phyloP scores from a whole-genome alignment of 2,797 vertebrate genomes.

The Danio choprae region DNA sequence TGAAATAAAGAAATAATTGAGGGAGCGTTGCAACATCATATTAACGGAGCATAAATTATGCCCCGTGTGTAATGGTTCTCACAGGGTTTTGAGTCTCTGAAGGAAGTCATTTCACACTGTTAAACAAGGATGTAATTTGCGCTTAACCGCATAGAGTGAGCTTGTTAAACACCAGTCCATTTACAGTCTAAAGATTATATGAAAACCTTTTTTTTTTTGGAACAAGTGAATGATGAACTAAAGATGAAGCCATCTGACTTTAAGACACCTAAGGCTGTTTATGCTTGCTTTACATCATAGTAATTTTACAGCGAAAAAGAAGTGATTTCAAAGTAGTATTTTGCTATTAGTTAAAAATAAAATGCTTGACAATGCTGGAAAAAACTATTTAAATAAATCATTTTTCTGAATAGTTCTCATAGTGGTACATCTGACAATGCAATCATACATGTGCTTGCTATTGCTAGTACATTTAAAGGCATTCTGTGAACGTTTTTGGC shows the following conservation, averaged over 20 bases:
- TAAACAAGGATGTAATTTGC: conserved; percentile 57
- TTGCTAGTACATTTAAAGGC: no score
- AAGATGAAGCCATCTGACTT: background rate
- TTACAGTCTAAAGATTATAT: conserved; percentile 28
- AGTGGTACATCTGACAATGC: no score
- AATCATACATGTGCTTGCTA: no score
- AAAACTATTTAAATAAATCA: no score
- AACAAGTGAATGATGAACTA: conserved; percentile 38
- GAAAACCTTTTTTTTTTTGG: conserved; percentile 1
- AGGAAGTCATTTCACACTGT: conserved; percentile 51
- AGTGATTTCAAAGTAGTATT: background rate
- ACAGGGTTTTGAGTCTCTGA: conserved; percentile 41
- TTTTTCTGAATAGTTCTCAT: no score
- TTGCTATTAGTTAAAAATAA: no score
- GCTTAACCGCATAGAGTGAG: conserved; percentile 40
- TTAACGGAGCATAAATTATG: conserved; percentile 34
- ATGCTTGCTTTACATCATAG: background rate
- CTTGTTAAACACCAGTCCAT: conserved; percentile 43
- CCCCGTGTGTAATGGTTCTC: conserved; percentile 40
- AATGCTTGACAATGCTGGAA: no score
- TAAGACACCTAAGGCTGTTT: background rate
- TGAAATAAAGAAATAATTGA: conserved; percentile 10
- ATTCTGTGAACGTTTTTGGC: no score
- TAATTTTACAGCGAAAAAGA: background rate
- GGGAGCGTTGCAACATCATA: conserved; percentile 49